Percentiles rank a stretch among this genome's conserved stretches.
These are phyloP conservation scores for Capromys pilorides DNA, from an alignment of 2,797 vertebrate species.

Conservation along the genomic window DNA sequence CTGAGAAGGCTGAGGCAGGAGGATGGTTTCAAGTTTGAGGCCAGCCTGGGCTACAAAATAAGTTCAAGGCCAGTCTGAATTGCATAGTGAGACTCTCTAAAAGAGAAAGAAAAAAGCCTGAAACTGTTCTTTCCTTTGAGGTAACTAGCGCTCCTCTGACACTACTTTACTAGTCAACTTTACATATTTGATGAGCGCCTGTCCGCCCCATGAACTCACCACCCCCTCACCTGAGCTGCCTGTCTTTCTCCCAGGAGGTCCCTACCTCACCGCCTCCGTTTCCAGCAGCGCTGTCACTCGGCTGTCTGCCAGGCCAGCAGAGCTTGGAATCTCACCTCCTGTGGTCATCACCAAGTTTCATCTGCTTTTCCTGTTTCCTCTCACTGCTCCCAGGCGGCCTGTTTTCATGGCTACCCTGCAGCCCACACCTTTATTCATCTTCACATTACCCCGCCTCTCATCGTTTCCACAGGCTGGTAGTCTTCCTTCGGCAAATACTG, in stretches of 20 bases:
- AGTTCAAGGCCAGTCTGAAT: no score
- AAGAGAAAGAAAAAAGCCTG: no score
- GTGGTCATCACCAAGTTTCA: background rate
- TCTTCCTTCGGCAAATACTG: background rate
- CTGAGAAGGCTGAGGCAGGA: no score
- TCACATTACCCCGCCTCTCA: background rate
- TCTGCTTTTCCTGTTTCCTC: background rate
- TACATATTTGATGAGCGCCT: background rate
- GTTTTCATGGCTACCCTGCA: background rate
- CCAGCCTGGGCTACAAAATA: no score
- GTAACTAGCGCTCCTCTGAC: background rate
- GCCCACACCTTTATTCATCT: background rate
- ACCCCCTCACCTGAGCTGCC: background rate
- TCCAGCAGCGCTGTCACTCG: background rate
- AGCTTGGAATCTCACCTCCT: background rate
- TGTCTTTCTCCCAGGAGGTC: background rate
- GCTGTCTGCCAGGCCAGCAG: background rate
- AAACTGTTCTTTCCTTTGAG: background rate
- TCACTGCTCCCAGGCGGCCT: background rate
- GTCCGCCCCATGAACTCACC: background rate
- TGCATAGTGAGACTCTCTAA: no score
- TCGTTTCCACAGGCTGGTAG: background rate
- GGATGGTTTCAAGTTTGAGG: no score
- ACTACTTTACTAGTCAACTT: background rate
- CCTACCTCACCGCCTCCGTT: rapidly evolving